Conservation (phyloP, 2,797 vertebrate species). For the Hapalemur alaotrensis region DNA sequence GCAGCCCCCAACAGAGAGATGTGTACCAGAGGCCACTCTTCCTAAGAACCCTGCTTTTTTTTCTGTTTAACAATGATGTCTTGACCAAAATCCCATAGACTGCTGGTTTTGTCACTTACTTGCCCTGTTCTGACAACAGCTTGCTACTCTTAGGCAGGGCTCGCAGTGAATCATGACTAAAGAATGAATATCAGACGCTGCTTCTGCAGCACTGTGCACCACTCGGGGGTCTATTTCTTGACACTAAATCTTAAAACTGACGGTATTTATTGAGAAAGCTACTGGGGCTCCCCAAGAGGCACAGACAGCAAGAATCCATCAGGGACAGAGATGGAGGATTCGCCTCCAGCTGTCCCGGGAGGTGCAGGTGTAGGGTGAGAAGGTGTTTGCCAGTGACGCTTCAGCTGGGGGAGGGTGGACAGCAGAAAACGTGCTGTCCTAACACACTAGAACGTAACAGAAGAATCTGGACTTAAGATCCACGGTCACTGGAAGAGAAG, state of each 20-base stretch:
- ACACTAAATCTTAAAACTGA: conserved; percentile 73
- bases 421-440: neutral
- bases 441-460: neutral
- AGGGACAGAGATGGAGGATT: conserved; percentile 66
- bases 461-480: neutral
- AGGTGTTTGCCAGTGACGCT: conserved; percentile 17
- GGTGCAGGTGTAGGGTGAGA: neutral
- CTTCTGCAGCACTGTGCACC: neutral
- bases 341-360: conserved; percentile 66
- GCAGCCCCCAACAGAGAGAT: neutral
- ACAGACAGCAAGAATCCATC: conserved; percentile 68
- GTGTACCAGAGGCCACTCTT: no score
- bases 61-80: neutral
- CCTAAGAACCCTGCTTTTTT: neutral
- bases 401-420: conserved; percentile 18
- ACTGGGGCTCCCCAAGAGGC: conserved; percentile 72
- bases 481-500: neutral
- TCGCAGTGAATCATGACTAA: neutral
- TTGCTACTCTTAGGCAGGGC: neutral
- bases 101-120: neutral
- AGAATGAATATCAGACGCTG: fast-evolving
- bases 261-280: conserved; percentile 73
- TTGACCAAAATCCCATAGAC: neutral
- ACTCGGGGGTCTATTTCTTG: conserved; percentile 65
- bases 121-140: no score